Evolutionary conservation across 2,888 invertebrate genomes (phyloP), one percentile per base, ranked within the genome.

Genomic region (Apodemia duryi): DNA sequence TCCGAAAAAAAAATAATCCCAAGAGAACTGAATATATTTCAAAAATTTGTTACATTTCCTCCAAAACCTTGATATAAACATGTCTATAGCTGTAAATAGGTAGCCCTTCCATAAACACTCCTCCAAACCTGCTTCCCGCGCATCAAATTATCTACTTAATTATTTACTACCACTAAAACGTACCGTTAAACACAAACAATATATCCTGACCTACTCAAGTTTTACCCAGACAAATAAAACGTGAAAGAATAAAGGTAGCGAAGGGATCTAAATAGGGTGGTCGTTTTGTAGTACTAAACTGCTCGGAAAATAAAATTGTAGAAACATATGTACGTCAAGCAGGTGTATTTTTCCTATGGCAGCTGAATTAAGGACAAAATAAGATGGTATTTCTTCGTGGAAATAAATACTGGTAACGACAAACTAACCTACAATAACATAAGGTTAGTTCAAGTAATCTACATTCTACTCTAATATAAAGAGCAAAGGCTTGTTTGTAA

Each of bases 91-190:
- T 38, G 51, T 63, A 63, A 49, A 46, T 13, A 63, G 49, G 46
- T 61, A 61, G 65, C 51, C 61, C 65, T 69, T 66, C 65, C 86
- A 82, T 88, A 88, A 91, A 90, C 80, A 78, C 79, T 78, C 76
- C 77, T 77, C 75, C 72, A 74, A 78, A 79, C 76, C 79, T 79
- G 78, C 79, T 82, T 83, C 82, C 78, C 74, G 79, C 86, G 78
- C 91, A 91, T 91, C 91, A 90, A 91, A 91, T 91, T 91, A 90
- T 85, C 82, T 74, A 83, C 80, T 86, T 86, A 87, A 88, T 89
- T 90, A 89, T 91, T 90, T 89, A 90, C 88, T 85, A 83, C 84
- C 83, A 86, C 80, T 91, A 88, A 90, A 91, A 86, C 85, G 74
- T 79, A 78, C 79, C 79, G 82, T 81, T 83, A 83, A 82, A 80